phyloP scores from a whole-genome alignment of 2,797 vertebrate genomes.

The Phrynocephalus forsythii region DNA sequence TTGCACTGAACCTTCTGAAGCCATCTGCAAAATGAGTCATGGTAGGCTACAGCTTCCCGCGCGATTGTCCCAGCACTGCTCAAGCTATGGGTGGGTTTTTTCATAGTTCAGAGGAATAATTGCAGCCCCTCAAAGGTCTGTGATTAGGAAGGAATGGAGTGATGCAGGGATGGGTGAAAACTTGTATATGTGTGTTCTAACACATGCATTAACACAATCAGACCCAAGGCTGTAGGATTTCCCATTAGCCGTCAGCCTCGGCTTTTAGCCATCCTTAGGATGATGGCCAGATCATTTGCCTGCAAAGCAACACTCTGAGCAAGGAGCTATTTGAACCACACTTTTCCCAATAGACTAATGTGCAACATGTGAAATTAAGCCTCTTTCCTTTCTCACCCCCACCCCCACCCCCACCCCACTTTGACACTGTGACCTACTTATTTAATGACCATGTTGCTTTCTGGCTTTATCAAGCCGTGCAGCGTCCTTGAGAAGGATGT shows the following conservation, averaged over 20 bases:
- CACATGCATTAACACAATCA: background rate
- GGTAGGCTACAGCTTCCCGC: background rate
- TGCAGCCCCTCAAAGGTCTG: too few species aligned
- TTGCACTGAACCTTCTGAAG: background rate
- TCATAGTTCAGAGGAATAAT: background rate
- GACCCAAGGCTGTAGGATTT: background rate
- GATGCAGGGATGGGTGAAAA: background rate
- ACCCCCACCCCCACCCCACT: background rate
- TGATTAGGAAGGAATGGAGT: background rate
- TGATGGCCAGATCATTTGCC: background rate
- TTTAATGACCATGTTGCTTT: background rate
- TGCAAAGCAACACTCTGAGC: background rate
- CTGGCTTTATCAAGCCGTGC: background rate
- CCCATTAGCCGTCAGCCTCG: background rate
- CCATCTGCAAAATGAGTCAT: too few species aligned
- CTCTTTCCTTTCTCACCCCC: slow-evolving; percentile 18
- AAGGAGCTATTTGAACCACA: background rate
- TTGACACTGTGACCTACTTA: slow-evolving; percentile 12
- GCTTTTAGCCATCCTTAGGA: background rate
- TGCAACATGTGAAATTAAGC: slow-evolving; percentile 24
- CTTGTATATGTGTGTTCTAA: background rate
- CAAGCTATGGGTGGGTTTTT: background rate
- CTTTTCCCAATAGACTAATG: slow-evolving; percentile 32
- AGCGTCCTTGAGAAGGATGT: slow-evolving; percentile 20
- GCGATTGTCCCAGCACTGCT: background rate